Evolutionary conservation across 1,140 invertebrate genomes (phyloP).

Genomic region (Harpegnathos saltator): DNA sequence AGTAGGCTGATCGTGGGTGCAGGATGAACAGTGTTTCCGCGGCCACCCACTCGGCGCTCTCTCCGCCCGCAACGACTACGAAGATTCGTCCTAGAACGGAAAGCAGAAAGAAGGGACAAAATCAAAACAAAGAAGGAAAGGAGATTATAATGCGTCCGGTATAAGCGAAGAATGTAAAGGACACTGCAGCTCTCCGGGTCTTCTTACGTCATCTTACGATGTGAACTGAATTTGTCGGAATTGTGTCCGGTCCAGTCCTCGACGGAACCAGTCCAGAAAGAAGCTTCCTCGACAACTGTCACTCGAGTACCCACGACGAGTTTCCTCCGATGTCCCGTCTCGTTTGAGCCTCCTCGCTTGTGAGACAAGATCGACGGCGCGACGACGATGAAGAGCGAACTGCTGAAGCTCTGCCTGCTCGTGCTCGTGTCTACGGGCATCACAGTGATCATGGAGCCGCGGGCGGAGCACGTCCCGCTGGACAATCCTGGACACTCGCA

Average conservation of each 20-base stretch:
- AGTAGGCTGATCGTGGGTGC: slow-evolving; percentile 67
- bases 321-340: slow-evolving; percentile 22
- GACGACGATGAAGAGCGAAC: slow-evolving; percentile 73
- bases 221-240: neutral
- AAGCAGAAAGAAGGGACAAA: neutral
- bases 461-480: slow-evolving; percentile 38
- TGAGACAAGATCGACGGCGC: neutral
- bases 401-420: slow-evolving; percentile 71
- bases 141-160: neutral
- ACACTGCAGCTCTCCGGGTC: neutral
- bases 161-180: slow-evolving; percentile 25
- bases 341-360: neutral
- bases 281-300: neutral
- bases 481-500: slow-evolving; percentile 63
- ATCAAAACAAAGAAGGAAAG: too few relatives aligned
- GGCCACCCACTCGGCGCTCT: slow-evolving; percentile 7
- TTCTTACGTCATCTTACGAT: neutral
- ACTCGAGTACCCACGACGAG: slow-evolving; percentile 16
- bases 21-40: slow-evolving; percentile 78
- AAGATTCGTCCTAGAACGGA: neutral
- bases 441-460: slow-evolving; percentile 79
- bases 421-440: slow-evolving; percentile 74
- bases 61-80: neutral
- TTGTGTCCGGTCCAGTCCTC: neutral
- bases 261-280: neutral